A percentile compares a stretch with the other conserved stretches of the same genome.
Evolutionary conservation across 1,140 invertebrate genomes (phyloP).

Genomic region (Polypedilum pembai): DNA sequence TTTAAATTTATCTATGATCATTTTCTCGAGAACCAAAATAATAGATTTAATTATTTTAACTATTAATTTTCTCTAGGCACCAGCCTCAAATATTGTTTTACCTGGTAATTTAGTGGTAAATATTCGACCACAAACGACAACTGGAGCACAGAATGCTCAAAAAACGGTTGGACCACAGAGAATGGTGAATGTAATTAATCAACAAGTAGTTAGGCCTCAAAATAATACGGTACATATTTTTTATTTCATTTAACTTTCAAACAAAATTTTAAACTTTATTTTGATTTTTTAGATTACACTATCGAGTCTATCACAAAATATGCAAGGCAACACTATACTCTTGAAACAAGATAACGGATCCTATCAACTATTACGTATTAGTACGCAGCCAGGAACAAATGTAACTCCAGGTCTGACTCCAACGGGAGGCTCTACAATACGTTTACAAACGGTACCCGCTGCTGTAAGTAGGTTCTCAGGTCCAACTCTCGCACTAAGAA

Average conservation of each 20-base stretch:
- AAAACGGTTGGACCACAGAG: conserved; percentile 7
- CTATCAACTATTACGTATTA: conserved; percentile 81
- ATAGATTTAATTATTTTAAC: neutral
- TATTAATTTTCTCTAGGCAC: neutral
- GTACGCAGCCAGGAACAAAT: conserved; percentile 44
- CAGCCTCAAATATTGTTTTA: neutral
- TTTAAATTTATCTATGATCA: too few species aligned
- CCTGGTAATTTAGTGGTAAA: conserved; percentile 13
- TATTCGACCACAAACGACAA: neutral
- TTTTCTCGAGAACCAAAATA: too few species aligned
- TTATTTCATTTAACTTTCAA: neutral
- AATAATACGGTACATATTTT: neutral
- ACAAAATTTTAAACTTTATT: neutral
- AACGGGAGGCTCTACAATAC: conserved; percentile 44
- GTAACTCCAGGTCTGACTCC: conserved; percentile 44
- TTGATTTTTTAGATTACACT: conserved; percentile 63
- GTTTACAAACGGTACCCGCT: conserved; percentile 49
- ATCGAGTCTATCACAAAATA: conserved; percentile 72
- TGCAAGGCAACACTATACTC: conserved; percentile 58
- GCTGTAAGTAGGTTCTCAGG: conserved; percentile 52
- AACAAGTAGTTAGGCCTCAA: conserved; percentile 25
- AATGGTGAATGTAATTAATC: conserved; percentile 20
- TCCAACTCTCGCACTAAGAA: conserved; percentile 53
- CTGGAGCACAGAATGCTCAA: neutral
- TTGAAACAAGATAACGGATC: conserved; percentile 93